Conservation (phyloP, 1,140 invertebrate species). For the Formica exsecta region DNA sequence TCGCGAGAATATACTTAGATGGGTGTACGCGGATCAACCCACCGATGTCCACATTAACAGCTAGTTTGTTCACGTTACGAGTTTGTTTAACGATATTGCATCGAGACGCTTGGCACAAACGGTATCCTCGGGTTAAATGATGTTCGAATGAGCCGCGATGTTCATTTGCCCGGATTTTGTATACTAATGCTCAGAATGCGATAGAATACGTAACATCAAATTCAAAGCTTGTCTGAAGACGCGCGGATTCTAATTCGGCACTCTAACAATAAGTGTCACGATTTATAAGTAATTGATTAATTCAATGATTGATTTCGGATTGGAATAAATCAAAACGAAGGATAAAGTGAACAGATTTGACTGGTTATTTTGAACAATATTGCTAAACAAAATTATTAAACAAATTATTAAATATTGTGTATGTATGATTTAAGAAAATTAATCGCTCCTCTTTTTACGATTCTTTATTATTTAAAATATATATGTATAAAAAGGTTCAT, state of each 20-base stretch:
- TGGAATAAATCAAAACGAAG: background rate
- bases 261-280: background rate
- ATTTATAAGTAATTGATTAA: background rate
- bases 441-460: no score
- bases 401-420: background rate
- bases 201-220: background rate
- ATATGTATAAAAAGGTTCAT: background rate
- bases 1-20: constrained; percentile 64
- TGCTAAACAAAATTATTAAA: no score
- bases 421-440: no score
- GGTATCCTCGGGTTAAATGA: constrained; percentile 58
- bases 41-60: constrained; percentile 70
- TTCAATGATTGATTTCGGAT: constrained; percentile 1
- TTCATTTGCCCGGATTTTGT: constrained; percentile 61
- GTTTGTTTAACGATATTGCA: constrained; percentile 78
- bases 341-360: background rate
- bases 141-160: constrained; percentile 31
- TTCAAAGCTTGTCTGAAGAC: background rate
- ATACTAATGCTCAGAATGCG: constrained; percentile 33
- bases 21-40: constrained; percentile 69
- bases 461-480: background rate
- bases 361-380: background rate
- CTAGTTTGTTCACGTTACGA: constrained; percentile 68
- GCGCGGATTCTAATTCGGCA: background rate
- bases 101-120: constrained; percentile 26